Conservation (phyloP, 2,113 vertebrate genomes). For the Chaetorhynchus papuensis region DNA sequence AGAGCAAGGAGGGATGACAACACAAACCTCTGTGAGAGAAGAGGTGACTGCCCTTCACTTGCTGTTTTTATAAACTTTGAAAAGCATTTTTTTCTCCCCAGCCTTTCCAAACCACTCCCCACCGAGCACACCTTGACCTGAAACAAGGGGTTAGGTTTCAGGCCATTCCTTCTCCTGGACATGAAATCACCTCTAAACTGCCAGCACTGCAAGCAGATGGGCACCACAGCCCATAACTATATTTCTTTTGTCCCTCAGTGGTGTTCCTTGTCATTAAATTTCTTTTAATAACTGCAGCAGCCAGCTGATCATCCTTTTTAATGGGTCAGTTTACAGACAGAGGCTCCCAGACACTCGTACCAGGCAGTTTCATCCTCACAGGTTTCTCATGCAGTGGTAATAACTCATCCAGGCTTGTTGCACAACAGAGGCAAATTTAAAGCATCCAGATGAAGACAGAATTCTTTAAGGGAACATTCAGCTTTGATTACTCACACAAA, state of each 20-base stretch:
- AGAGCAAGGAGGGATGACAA: neutral
- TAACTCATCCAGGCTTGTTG: neutral
- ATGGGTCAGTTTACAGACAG: neutral
- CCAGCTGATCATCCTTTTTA: neutral
- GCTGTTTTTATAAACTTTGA: neutral
- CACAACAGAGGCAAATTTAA: neutral
- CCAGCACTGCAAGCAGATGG: neutral
- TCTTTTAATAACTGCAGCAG: neutral
- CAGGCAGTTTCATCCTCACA: neutral
- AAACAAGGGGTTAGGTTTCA: neutral
- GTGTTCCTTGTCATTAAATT: neutral
- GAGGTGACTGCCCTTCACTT: neutral
- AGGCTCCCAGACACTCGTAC: neutral
- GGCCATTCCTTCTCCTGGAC: neutral
- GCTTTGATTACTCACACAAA: neutral
- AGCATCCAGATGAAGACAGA: neutral
- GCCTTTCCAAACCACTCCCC: neutral
- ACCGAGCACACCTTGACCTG: neutral
- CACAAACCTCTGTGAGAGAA: neutral
- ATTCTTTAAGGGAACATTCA: neutral
- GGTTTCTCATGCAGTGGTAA: neutral
- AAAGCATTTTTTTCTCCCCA: neutral
- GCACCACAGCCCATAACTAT: neutral
- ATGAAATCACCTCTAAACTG: neutral
- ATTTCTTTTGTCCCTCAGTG: neutral